These are phyloP conservation scores for Bradynema listronoti DNA, from an alignment of 1,140 invertebrate genomes.

Conservation along the genomic window DNA sequence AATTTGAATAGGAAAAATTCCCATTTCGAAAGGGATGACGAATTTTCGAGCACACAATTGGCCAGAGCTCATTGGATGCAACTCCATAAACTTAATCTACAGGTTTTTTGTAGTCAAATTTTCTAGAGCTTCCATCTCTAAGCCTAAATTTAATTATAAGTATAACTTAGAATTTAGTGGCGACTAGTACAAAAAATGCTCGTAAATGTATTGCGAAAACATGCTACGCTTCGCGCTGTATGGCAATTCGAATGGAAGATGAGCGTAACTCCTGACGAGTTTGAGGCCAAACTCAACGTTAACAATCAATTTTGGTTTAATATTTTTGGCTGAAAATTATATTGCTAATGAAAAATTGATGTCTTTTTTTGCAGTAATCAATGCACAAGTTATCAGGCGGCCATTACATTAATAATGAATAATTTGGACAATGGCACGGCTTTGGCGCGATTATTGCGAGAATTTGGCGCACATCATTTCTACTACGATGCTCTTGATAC, in stretches of 20 bases:
- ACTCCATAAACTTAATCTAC: constrained; percentile 50
- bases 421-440: constrained; percentile 49
- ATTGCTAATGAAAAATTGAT: background rate
- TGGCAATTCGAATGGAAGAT: constrained; percentile 50
- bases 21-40: background rate
- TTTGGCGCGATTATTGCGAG: constrained; percentile 40
- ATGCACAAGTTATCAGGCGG: constrained; percentile 47
- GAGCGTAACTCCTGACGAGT: constrained; percentile 24
- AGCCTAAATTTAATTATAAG: background rate
- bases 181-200: constrained; percentile 44
- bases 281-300: background rate
- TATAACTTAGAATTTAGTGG: constrained; percentile 24
- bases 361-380: constrained; percentile 43
- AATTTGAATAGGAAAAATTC: too few species aligned
- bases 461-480: constrained; percentile 56
- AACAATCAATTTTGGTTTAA: background rate
- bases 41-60: constrained; percentile 18
- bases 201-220: constrained; percentile 39
- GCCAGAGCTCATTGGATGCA: constrained; percentile 56
- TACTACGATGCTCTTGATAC: constrained; percentile 55
- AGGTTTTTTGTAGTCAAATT: constrained; percentile 31
- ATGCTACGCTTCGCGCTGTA: constrained; percentile 48
- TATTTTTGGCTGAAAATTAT: background rate
- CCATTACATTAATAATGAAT: constrained; percentile 54
- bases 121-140: background rate